Base-by-base conservation (phyloP, 2,113 vertebrate species). In the Brachypodius melanocephalos region DNA sequence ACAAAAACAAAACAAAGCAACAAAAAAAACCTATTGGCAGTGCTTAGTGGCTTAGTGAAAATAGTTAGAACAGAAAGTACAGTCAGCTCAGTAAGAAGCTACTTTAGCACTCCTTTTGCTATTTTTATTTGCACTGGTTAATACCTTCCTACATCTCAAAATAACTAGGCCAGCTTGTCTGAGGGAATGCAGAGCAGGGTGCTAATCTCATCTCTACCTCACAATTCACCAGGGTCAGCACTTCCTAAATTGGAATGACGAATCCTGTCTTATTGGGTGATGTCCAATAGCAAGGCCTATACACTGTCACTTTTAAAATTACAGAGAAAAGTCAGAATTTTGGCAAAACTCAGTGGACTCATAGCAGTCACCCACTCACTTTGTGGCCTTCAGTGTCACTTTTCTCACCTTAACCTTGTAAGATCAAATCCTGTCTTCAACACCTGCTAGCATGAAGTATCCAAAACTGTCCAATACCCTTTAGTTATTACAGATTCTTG, bases 81-180 rank as follows among this genome's bases (percentile, higher is more conserved):
- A 89, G 83, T 57, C 72, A 85, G 75, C 49, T 55, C 76, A 76
- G 78, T 25, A 43, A 77, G 52, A 87, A 95, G 24, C 58, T 80
- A 42, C 58, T 94, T 72, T 52, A 92, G 63, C 46, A 17, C 54
- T 94, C 18, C 32, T 89, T 73, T 32, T 88, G 67, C 88, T 94
- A 90, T 95, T 92, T 96, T 95, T 94, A 85, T 75, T 94, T 96
- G 67, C 89, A 93, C 74, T 67, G 46, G 81, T 88, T 96, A 94
- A 96, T 95, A 92, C 67, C 54, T 77, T 85, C 94, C 79, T 78
- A 92, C 3, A 1, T 76, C 55, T 79, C 69, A 83, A 89, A 92
- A 91, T 65, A 92, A 91, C 69, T 85, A 88, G 93, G 91, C 54
- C 91, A 96, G 59, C 78, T 95, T 91, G 74, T 93, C 66, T 94